phyloP scores from a whole-genome alignment of 2,113 vertebrate genomes.

The Stegastes partitus region DNA sequence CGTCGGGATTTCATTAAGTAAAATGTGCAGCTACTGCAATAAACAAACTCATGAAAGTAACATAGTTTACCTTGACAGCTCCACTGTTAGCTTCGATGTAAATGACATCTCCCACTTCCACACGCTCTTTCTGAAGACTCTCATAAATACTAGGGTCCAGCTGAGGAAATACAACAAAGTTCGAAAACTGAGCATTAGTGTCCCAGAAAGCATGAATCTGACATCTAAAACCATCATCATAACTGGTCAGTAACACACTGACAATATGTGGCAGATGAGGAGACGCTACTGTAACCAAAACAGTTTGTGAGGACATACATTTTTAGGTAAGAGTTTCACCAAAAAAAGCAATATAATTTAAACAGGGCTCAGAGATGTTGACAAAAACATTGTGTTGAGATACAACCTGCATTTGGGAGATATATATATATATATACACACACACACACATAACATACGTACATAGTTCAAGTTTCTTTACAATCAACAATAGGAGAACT shows the following conservation, averaged over 20 bases:
- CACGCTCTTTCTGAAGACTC: slow-evolving; percentile 97
- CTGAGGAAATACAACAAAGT: slow-evolving; percentile 76
- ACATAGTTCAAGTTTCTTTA: background rate
- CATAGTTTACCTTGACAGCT: slow-evolving; percentile 92
- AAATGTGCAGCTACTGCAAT: background rate
- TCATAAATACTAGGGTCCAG: slow-evolving; percentile 99
- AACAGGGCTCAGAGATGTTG: no score
- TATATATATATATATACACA: no score
- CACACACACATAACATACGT: no score
- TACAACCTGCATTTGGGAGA: no score
- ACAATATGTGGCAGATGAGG: no score
- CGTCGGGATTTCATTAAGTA: background rate
- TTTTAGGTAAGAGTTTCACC: no score
- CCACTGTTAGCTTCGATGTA: slow-evolving; percentile 99
- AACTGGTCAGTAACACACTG: no score
- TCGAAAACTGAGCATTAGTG: background rate
- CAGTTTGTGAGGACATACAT: no score
- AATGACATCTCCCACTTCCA: slow-evolving; percentile 98
- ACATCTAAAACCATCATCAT: background rate
- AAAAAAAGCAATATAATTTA: no score
- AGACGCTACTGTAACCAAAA: no score
- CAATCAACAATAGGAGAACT: background rate
- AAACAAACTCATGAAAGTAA: background rate
- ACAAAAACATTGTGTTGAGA: no score
- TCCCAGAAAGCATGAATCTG: background rate